Percentiles rank a stretch among this genome's conserved stretches.
Conservation (phyloP, 2,888 invertebrate species). For the Lithophane ornitopus region DNA sequence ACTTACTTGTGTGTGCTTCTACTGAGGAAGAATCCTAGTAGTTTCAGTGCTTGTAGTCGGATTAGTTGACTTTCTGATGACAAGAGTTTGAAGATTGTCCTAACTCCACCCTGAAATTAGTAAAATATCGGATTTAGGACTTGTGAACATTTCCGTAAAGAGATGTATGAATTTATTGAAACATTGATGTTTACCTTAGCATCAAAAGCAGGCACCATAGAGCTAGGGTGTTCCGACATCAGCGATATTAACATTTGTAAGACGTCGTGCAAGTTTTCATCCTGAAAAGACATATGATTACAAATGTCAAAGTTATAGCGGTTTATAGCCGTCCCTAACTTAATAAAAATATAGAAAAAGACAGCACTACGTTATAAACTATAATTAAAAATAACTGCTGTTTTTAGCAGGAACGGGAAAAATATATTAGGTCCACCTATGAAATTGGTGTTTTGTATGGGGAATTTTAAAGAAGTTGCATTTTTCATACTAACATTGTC, state of each 20-base stretch:
- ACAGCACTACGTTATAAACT: too few relatives aligned
- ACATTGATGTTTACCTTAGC: conserved; percentile 91
- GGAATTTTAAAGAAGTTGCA: too few relatives aligned
- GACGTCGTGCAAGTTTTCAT: conserved; percentile 99
- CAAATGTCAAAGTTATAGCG: background rate
- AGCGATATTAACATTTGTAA: conserved; percentile 98
- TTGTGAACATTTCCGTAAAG: background rate
- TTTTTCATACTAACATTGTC: too few relatives aligned
- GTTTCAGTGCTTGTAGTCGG: conserved; percentile 98
- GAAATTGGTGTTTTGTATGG: too few relatives aligned
- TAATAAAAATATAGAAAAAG: too few relatives aligned
- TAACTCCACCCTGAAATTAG: conserved; percentile 94
- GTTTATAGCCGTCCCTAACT: background rate
- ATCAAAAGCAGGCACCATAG: conserved; percentile 99
- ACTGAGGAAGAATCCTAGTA: conserved; percentile 99
- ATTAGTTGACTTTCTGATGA: conserved; percentile 99
- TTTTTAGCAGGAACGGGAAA: background rate
- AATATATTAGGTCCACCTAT: too few relatives aligned
- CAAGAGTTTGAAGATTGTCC: conserved; percentile 98
- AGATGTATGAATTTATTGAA: background rate
- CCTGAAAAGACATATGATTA: conserved; percentile 89
- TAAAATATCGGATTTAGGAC: background rate
- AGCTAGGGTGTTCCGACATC: conserved; percentile 99
- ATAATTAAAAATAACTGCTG: background rate
- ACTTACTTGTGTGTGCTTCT: conserved; percentile 98